Conservation (phyloP, 1,140 invertebrate species). For the Drosophila baimaii region DNA sequence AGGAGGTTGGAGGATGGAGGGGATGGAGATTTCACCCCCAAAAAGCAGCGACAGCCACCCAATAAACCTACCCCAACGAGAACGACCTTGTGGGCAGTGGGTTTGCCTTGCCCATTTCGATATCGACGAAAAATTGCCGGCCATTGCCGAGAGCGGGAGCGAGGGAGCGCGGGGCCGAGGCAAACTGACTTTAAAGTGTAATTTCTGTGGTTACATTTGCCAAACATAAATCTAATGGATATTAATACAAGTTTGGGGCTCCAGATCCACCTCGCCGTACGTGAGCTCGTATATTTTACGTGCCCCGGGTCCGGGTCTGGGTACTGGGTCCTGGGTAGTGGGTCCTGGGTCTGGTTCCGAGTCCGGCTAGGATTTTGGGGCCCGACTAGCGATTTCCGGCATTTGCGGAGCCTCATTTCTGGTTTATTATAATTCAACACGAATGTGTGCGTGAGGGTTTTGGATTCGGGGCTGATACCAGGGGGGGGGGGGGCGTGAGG, state of each 20-base stretch:
- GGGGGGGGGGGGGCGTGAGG: background rate
- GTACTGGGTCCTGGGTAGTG: background rate
- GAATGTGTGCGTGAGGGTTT: constrained; percentile 52
- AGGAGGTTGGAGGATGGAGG: too few relatives aligned
- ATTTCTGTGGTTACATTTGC: constrained; percentile 82
- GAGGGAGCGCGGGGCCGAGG: background rate
- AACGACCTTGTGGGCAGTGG: constrained; percentile 19
- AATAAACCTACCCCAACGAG: constrained; percentile 11
- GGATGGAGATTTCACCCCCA: too few relatives aligned
- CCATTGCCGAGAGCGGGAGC: constrained; percentile 44
- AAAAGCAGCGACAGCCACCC: background rate
- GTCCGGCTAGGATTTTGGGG: constrained; percentile 26
- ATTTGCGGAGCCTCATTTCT: constrained; percentile 74
- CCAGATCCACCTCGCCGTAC: constrained; percentile 52
- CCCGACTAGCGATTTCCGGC: constrained; percentile 78
- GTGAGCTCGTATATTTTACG: constrained; percentile 76
- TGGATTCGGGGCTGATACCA: background rate
- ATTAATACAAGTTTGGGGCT: constrained; percentile 75
- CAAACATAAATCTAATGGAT: constrained; percentile 82
- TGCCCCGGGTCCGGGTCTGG: constrained; percentile 32
- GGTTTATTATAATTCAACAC: constrained; percentile 82
- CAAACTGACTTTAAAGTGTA: constrained; percentile 72
- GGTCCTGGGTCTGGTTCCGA: background rate
- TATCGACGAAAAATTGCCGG: constrained; percentile 77
- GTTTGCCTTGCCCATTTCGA: constrained; percentile 48